Conservation (phyloP, 2,113 vertebrate species). For the Lucifuga dentata region DNA sequence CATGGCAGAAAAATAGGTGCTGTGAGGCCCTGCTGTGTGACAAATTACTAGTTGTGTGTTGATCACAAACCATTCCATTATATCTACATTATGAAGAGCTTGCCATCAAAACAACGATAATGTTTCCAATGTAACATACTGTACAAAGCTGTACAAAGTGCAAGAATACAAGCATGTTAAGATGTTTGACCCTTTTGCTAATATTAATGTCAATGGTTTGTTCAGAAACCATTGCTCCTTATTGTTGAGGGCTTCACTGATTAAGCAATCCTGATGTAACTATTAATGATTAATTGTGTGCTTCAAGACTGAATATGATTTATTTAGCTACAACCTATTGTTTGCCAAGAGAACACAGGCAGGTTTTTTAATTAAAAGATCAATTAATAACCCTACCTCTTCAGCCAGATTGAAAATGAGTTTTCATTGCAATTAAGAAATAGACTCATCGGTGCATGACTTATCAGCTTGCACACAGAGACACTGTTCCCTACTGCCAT, state of each 20-base stretch:
- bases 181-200: conserved; percentile 44
- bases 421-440: conserved; percentile 83
- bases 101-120: conserved; percentile 51
- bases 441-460: conserved; percentile 85
- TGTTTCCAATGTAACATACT: conserved; percentile 21
- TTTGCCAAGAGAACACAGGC: conserved; percentile 65
- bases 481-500: conserved; percentile 77
- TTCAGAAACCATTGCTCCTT: conserved; percentile 38
- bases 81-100: conserved; percentile 48
- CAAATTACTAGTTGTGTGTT: conserved; percentile 67
- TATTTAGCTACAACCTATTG: conserved; percentile 70
- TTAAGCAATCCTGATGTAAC: conserved; percentile 45
- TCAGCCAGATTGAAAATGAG: conserved; percentile 80
- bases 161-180: conserved; percentile 23
- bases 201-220: conserved; percentile 50
- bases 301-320: conserved; percentile 71
- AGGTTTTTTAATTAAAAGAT: conserved; percentile 81
- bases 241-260: conserved; percentile 28
- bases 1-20: conserved; percentile 65
- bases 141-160: conserved; percentile 19
- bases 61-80: conserved; percentile 55
- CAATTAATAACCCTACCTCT: conserved; percentile 83
- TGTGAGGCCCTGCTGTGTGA: conserved; percentile 58
- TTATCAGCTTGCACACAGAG: conserved; percentile 85
- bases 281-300: conserved; percentile 75